phyloP scores from a whole-genome alignment of 2,888 invertebrate species.

The Drosophila tanythrix region DNA sequence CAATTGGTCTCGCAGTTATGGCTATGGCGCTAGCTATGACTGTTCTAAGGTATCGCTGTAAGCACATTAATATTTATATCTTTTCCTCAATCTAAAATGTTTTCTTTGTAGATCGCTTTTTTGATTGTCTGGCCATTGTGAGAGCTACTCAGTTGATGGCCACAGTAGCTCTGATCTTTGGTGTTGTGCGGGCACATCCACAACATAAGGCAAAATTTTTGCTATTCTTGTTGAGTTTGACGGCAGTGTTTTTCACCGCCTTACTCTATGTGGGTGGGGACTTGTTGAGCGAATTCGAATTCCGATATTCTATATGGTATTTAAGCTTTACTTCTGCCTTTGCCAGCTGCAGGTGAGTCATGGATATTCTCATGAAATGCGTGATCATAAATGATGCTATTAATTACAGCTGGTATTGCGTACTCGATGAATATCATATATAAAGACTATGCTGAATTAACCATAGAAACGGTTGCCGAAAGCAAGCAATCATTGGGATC shows the following conservation, averaged over 20 bases:
- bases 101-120: neutral
- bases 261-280: neutral
- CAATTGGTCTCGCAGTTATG: neutral
- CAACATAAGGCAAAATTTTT: slow-evolving; percentile 8
- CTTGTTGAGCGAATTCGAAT: neutral
- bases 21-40: neutral
- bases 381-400: neutral
- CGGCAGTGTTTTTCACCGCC: neutral
- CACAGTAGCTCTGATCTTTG: slow-evolving; percentile 4
- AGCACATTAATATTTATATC: neutral
- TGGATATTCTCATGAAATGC: neutral
- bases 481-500: neutral
- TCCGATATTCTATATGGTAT: neutral
- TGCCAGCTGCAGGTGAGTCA: slow-evolving; percentile 11
- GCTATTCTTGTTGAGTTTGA: slow-evolving; percentile 10
- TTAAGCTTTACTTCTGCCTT: neutral
- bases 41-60: neutral
- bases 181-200: slow-evolving; percentile 5
- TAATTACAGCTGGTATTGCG: slow-evolving; percentile 5
- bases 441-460: slow-evolving; percentile 15
- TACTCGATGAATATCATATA: slow-evolving; percentile 9
- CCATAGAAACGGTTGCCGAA: neutral
- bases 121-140: too few species aligned
- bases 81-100: neutral
- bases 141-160: neutral